A percentile compares a stretch with the other conserved stretches of the same genome.
phyloP scores from a whole-genome alignment of 2,797 vertebrate genomes.

The Pseudomugil gertrudae region DNA sequence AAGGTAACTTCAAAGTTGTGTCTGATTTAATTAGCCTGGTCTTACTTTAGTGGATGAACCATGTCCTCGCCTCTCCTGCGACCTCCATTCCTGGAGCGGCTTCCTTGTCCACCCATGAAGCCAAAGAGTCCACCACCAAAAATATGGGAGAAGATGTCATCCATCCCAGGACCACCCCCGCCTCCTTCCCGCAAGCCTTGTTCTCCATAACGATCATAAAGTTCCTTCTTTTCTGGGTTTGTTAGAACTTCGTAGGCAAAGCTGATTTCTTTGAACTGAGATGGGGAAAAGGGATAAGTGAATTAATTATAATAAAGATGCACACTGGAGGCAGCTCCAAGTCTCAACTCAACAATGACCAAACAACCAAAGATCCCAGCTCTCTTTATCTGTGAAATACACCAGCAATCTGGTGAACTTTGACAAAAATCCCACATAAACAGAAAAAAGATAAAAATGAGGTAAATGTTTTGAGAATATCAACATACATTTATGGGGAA shows the following conservation, averaged over 20 bases:
- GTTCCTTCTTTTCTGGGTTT: constrained; percentile 95
- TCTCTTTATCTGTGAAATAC: too few relatives aligned
- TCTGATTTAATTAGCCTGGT: neutral
- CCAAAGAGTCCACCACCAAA: constrained; percentile 96
- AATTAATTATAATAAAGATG: neutral
- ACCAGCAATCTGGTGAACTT: too few relatives aligned
- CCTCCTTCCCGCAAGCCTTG: constrained; percentile 97
- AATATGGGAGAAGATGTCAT: constrained; percentile 99
- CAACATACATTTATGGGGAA: too few relatives aligned
- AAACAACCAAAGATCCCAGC: neutral
- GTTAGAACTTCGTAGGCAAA: constrained; percentile 98
- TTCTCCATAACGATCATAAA: constrained; percentile 97
- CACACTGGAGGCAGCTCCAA: too few relatives aligned
- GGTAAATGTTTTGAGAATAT: too few relatives aligned
- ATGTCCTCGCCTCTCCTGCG: constrained; percentile 97
- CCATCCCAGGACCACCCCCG: constrained; percentile 93
- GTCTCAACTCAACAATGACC: too few relatives aligned
- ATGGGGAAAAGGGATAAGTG: constrained; percentile 9
- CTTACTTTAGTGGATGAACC: constrained; percentile 98
- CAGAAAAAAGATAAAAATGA: too few relatives aligned
- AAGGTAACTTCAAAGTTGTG: neutral
- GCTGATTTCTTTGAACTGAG: constrained; percentile 98
- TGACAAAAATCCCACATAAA: too few relatives aligned
- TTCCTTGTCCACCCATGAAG: constrained; percentile 95
- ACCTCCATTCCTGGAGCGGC: constrained; percentile 92